These are phyloP conservation scores for Mayetiola destructor DNA, from an alignment of 2,888 invertebrate genomes.

Conservation along the genomic window DNA sequence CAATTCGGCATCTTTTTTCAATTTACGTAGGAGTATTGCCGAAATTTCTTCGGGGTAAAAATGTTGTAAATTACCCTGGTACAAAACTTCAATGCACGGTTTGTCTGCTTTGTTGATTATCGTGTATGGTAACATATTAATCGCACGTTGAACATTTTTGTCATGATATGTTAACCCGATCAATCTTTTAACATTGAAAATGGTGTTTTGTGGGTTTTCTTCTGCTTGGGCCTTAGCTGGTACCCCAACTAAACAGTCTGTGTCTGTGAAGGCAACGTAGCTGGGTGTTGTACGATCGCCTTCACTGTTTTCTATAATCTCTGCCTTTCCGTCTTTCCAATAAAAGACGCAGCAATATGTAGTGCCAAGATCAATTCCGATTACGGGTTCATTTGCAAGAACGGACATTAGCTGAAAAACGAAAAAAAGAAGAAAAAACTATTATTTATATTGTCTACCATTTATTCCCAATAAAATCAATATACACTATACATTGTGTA, in stretches of 20 bases:
- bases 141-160: slow-evolving; percentile 57
- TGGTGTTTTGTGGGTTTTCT: slow-evolving; percentile 58
- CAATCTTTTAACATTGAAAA: slow-evolving; percentile 59
- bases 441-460: too few relatives aligned
- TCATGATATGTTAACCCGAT: slow-evolving; percentile 62
- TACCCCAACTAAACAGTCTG: slow-evolving; percentile 55
- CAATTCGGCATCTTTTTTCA: slow-evolving; percentile 56
- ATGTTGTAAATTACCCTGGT: slow-evolving; percentile 46
- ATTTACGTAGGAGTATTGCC: slow-evolving; percentile 48
- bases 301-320: too few relatives aligned
- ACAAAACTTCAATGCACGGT: slow-evolving; percentile 52
- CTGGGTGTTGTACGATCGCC: too few relatives aligned
- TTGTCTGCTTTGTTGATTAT: slow-evolving; percentile 46
- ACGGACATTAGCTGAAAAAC: too few relatives aligned
- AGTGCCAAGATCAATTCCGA: too few relatives aligned
- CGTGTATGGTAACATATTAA: slow-evolving; percentile 74
- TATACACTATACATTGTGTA: too few relatives aligned
- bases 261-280: slow-evolving; percentile 76
- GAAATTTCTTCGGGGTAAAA: slow-evolving; percentile 58
- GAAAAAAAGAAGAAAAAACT: too few relatives aligned
- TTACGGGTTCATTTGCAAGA: too few relatives aligned
- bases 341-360: too few relatives aligned
- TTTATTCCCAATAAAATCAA: too few relatives aligned
- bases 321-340: too few relatives aligned
- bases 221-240: slow-evolving; percentile 50